Base-by-base conservation (phyloP, 2,888 invertebrate species). In the Torymus aiolomorphi region DNA sequence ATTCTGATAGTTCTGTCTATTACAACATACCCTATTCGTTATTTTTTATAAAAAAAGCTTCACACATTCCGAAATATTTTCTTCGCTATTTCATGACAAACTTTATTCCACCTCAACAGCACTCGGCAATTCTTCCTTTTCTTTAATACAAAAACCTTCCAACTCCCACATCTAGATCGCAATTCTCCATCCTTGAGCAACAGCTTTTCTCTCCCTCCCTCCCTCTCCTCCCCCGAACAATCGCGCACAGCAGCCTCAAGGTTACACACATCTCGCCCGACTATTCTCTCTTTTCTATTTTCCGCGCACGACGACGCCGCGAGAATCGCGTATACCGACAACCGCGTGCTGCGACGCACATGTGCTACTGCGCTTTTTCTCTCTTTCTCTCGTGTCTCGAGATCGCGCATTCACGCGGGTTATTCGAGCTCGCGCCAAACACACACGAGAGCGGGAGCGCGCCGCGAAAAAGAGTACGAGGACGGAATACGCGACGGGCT, bases 401-500 rank as follows among this genome's bases (percentile, higher is more conserved):
- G 49, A 78, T 67, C 69, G 67, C 62, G 57, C 70, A 78, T 78
- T 78, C 78, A 72, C 66, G 42, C 62, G 20, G 56, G n/a, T 8
- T 12, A 69, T 31, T 16, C 20, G 63, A 16, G 13, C 16, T 11
- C 11, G 59, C 31, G 49, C 62, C 65, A 66, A 77, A 77, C 71
- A 59, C 65, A 65, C 71, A 65, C 42, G 11, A 42, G 16, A 42
- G 57, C 18, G 13, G 5, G 61, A 59, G 18, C 59, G n/a, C 16
- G 18, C n/a, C 56, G 61, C 31, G 61, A 65, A 63, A 75, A 71
- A 65, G 42, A 42, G 73, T 59, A 79, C 79, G 75, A 79, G 79
- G 62, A 49, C 49, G 5, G 71, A 79, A 79, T 79, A 71, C 75
- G 71, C 71, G 31, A 79, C 57, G 63, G 75, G 71, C 75, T 75